A percentile compares a stretch with the other conserved stretches of the same genome.
Conservation (phyloP, 1,140 invertebrate species). For the Cydia amplana region DNA sequence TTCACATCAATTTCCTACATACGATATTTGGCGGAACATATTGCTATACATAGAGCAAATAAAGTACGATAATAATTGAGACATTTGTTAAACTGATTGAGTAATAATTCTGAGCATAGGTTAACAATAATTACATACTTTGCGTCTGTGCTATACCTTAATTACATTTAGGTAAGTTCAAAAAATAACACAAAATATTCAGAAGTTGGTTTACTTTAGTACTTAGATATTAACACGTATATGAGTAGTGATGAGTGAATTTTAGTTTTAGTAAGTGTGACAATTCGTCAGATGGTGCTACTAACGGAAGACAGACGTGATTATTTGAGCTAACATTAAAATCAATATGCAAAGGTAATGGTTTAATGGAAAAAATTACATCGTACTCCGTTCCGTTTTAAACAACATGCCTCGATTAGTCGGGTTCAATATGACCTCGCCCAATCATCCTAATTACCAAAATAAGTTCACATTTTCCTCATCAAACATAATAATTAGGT, state of each 20-base stretch:
- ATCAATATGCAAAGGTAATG: conserved; percentile 5
- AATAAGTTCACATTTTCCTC: conserved; percentile 37
- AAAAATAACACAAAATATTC: conserved; percentile 1
- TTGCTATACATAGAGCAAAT: conserved; percentile 40
- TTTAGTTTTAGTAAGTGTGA: not conserved
- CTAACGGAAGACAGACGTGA: conserved; percentile 73
- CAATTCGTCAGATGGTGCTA: conserved; percentile 31
- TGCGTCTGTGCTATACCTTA: conserved; percentile 1
- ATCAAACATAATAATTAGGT: conserved; percentile 37
- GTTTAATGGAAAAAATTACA: conserved; percentile 22
- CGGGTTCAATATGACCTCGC: conserved; percentile 27
- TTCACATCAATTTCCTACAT: conserved; percentile 27
- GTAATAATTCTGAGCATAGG: conserved; percentile 2
- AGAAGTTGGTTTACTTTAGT: not conserved
- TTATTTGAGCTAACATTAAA: conserved; percentile 63
- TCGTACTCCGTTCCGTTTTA: not conserved
- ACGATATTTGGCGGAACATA: conserved; percentile 51
- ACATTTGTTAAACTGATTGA: not conserved
- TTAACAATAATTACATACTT: not conserved
- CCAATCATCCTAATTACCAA: not conserved
- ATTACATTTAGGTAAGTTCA: not conserved
- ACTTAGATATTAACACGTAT: not conserved
- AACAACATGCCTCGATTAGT: not conserved
- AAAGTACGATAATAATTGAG: conserved; percentile 4
- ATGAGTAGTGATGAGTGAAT: conserved; percentile 15